Evolutionary conservation across 2,888 invertebrate species (phyloP).

Genomic region (Hemistola chrysoprasaria): DNA sequence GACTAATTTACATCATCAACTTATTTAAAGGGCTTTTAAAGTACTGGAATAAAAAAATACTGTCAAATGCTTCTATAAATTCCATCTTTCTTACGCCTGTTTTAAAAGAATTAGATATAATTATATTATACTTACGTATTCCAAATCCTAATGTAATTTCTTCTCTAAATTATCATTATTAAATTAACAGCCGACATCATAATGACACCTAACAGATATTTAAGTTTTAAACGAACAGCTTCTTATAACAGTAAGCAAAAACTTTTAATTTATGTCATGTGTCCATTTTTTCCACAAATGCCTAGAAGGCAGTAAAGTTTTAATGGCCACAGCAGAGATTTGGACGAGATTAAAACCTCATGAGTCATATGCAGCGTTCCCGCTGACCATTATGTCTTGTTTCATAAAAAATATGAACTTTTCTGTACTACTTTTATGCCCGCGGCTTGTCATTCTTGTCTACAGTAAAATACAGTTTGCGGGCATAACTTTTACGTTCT

Average conservation of each 20-base stretch:
- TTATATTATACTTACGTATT: too few species aligned
- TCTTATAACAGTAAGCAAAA: conserved; percentile 21
- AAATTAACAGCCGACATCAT: not conserved
- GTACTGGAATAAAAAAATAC: too few species aligned
- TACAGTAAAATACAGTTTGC: too few species aligned
- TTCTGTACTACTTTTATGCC: not conserved
- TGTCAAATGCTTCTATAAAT: too few species aligned
- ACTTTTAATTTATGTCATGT: conserved; percentile 27
- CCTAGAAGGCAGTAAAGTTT: conserved; percentile 31
- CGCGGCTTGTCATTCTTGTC: too few species aligned
- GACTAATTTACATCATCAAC: too few species aligned
- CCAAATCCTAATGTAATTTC: too few species aligned
- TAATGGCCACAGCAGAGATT: conserved; percentile 30
- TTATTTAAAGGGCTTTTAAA: too few species aligned
- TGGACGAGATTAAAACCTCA: conserved; percentile 30
- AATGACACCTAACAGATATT: conserved; percentile 7
- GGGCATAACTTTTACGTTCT: too few species aligned
- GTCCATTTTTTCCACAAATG: conserved; percentile 29
- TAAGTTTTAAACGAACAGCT: conserved; percentile 13
- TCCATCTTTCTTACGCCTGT: too few species aligned
- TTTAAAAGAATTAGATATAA: too few species aligned
- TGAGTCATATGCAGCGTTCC: conserved; percentile 31
- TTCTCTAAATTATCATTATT: too few species aligned
- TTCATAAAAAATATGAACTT: not conserved
- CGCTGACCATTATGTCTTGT: conserved; percentile 17